Evolutionary conservation across 2,888 invertebrate species (phyloP), one percentile per base, ranked within the genome.

Genomic region (Oegoconia quadripuncta): DNA sequence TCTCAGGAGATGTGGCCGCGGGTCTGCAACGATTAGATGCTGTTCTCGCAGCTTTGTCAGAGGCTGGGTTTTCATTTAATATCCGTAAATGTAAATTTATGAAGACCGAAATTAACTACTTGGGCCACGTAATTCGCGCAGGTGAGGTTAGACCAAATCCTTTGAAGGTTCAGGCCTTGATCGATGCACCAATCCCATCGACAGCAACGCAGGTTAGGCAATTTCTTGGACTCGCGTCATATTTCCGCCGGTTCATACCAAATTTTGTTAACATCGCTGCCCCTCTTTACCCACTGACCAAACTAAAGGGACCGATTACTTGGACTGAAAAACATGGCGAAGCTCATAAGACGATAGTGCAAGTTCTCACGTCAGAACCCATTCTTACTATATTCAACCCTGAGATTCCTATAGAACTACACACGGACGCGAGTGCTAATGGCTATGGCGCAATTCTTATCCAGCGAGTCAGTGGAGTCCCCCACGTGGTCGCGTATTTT

Each of bases 381-480:
- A 31, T 39, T 0, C 34, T 54, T 0, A 39, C 40, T 0, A 20
- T 59, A 8, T 61, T 54, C 18, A 31, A 42, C 8, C 48, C 46
- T 26, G 37, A 23, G 0, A 13, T 12, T 12, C 44, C 49, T 0
- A 50, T 44, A 0, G 46, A 54, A 26, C 20, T 62, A 0, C 34
- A 42, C 8, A 55, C 59, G 0, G 62, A 62, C n/a, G 57, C 59
- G 1, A 62, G 62, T 23, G 31, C 42, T 7, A 23, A 53, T 0
- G 56, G 55, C 0, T 55, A 31, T 13, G 59, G 62, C 2, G 56
- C 54, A 0, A 18, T 53, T 0, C 25, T 53, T 0, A 3, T 46
- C 0, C 56, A 56, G 14, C 42, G n/a, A 3, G 17, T 23, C 1
- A 9, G 42, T 5, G 22, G 17, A 1, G 6, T 31, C 0, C 39